A percentile compares a stretch with the other conserved stretches of the same genome.
These are phyloP conservation scores for Drosophila cardini DNA, from an alignment of 1,140 invertebrate genomes.

Conservation along the genomic window DNA sequence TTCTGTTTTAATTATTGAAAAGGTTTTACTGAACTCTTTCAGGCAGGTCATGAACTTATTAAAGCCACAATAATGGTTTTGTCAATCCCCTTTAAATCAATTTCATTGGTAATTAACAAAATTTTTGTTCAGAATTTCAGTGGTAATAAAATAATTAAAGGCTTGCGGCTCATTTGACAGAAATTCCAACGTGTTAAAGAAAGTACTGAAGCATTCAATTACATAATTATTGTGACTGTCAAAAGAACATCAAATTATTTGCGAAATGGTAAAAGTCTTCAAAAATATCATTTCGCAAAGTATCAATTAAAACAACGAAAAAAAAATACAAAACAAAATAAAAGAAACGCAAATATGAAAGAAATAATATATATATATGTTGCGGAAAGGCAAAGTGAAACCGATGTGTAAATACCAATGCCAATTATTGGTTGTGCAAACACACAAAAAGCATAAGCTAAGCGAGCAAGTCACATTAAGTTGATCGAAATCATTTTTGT, in stretches of 20 bases:
- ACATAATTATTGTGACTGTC: not conserved
- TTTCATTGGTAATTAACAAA: too few relatives aligned
- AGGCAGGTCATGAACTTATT: too few relatives aligned
- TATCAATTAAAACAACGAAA: not conserved
- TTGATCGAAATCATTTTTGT: not conserved
- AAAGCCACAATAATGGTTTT: too few relatives aligned
- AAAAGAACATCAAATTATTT: not conserved
- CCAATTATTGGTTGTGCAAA: conserved; percentile 11
- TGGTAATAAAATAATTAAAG: too few relatives aligned
- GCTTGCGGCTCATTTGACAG: too few relatives aligned
- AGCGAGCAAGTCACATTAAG: not conserved
- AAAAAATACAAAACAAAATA: not conserved
- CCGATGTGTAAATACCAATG: not conserved
- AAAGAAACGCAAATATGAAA: not conserved
- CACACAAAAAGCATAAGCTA: conserved; percentile 5
- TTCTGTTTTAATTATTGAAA: not conserved
- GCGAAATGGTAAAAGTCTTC: not conserved
- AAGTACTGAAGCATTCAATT: not conserved
- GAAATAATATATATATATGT: not conserved
- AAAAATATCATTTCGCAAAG: not conserved
- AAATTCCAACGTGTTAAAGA: not conserved
- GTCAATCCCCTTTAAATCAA: too few relatives aligned
- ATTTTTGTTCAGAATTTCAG: too few relatives aligned
- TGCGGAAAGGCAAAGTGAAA: not conserved
- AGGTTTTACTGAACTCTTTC: too few relatives aligned